Conservation (phyloP, 2,113 vertebrate species). For the Phylloscopus trochiloides region DNA sequence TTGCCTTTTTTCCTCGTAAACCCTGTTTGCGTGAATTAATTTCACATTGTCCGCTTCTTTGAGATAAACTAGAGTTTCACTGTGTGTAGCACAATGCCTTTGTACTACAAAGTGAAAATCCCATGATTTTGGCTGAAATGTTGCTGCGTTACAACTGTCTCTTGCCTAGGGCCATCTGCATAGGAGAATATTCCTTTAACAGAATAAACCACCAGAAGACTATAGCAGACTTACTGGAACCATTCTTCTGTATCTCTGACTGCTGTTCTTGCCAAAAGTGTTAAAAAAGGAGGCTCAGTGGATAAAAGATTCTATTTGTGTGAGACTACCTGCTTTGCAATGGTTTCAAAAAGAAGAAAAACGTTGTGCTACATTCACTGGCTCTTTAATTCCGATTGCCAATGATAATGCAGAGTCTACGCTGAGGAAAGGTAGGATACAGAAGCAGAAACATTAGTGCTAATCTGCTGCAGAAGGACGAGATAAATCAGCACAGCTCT, state of each 20-base stretch:
- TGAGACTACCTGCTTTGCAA: conserved; percentile 76
- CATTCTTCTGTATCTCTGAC: conserved; percentile 48
- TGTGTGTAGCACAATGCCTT: neutral
- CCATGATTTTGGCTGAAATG: conserved; percentile 6
- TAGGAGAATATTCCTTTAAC: conserved; percentile 53
- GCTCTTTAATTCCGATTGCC: conserved; percentile 80
- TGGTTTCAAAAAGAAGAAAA: conserved; percentile 73
- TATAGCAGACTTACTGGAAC: conserved; percentile 50
- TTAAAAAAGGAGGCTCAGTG: conserved; percentile 54
- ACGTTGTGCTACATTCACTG: conserved; percentile 69
- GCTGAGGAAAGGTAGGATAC: conserved; percentile 76
- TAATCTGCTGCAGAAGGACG: conserved; percentile 79
- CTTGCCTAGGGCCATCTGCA: conserved; percentile 51
- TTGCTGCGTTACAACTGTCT: neutral
- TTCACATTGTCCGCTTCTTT: neutral
- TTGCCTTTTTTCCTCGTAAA: neutral
- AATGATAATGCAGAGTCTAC: conserved; percentile 70
- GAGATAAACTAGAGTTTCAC: neutral
- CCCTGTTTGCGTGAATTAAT: neutral
- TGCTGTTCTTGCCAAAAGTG: conserved; percentile 60
- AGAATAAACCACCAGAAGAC: conserved; percentile 66
- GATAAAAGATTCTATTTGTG: conserved; percentile 61
- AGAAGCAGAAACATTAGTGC: conserved; percentile 78
- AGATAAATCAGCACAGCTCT: conserved; percentile 80
- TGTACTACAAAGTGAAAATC: conserved; percentile 36